A percentile compares a stretch with the other conserved stretches of the same genome.
phyloP scores from a whole-genome alignment of 1,140 invertebrate genomes.

The Ridgeia piscesae region DNA sequence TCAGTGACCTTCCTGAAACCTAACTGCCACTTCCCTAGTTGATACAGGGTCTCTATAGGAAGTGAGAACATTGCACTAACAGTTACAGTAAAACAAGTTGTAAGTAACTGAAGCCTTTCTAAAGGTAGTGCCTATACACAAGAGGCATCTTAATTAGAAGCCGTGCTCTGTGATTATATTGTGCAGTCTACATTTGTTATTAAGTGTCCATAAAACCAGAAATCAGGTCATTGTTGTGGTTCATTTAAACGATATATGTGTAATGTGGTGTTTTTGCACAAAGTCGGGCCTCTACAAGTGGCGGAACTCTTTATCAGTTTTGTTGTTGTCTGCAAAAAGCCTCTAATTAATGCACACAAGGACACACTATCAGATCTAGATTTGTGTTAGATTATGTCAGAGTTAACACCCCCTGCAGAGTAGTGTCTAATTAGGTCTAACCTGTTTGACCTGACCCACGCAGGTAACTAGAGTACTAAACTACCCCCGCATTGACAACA shows the following conservation, averaged over 20 bases:
- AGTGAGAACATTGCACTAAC: background rate
- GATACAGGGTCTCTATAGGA: no score
- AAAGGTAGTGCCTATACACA: background rate
- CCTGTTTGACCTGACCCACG: background rate
- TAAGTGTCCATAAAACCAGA: background rate
- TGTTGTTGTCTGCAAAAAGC: background rate
- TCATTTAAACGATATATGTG: background rate
- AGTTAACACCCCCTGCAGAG: background rate
- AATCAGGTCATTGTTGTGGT: background rate
- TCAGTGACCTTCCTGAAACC: no score
- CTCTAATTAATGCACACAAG: background rate
- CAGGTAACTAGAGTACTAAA: background rate
- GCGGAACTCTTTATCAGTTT: background rate
- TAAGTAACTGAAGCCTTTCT: background rate
- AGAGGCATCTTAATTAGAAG: background rate
- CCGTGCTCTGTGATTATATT: background rate
- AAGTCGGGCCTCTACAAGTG: background rate
- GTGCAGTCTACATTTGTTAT: background rate
- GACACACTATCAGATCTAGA: background rate
- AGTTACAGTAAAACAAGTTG: background rate
- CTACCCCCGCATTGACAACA: background rate
- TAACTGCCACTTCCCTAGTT: no score
- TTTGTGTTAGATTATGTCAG: background rate
- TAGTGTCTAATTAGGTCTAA: background rate
- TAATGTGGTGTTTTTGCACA: background rate